Base-by-base conservation (phyloP, 1,140 invertebrate species). In the Polypedilum pembai region DNA sequence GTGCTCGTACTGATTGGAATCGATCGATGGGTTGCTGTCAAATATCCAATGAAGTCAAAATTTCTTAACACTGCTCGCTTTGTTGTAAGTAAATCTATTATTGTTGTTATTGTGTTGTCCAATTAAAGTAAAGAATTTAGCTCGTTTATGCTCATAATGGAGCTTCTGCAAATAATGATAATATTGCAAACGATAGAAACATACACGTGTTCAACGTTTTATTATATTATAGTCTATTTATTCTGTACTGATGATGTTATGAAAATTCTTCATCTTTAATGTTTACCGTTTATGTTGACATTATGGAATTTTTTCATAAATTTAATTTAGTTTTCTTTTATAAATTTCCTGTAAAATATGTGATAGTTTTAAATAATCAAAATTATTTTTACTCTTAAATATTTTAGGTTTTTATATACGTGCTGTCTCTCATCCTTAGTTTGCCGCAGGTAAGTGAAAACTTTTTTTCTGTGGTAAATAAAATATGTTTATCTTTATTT, bases 1-100 rank as follows among this genome's bases (percentile, higher is more conserved):
- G 87, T 93, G 21, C 83, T 93, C 20, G 92, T 94, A 4, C 85
- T 93, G 8, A 94, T 94, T 76, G 91, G 91, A 7, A 84, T 94
- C 24, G 92, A 94, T 78, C 84, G 92, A 73, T 93, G 91, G 84
- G 83, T 91, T 56, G 92, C 92, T 0, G 90, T 94, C 1, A 86
- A 90, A 75, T 92, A 92, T 81, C 92, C 92, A 0, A 90, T 94
- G 86, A 90, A 89, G 73, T 82, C 81, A 1, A 69, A 69, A 20
- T 69, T 69, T 69, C 65, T 69, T 10, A 69, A 69, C 10, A 69
- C 65, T 18, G 65, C 65, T 20, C 65, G 65, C 8, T 69, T 69
- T 21, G 17, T 69, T 18, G 65, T 69, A 69, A 69, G 65, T 69
- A 69, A 4, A n/a, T 0, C n/a, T 56, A 12, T n/a, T 56, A 4